phyloP scores from a whole-genome alignment of 2,888 invertebrate species.

The Siphlonurus alternatus region DNA sequence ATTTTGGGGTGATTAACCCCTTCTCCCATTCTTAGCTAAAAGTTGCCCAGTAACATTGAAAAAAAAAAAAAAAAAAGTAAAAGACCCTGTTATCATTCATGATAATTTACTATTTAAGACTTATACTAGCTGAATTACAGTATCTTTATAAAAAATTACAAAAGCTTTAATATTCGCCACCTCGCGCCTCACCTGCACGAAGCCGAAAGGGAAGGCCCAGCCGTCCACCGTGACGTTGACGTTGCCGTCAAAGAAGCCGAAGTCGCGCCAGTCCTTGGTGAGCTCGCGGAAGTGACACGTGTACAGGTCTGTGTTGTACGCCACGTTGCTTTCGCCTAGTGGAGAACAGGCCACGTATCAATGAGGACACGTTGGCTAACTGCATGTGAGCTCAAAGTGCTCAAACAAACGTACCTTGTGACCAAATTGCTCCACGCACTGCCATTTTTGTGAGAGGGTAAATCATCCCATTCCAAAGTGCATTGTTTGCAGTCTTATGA shows the following conservation, averaged over 20 bases:
- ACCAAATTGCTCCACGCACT: neutral
- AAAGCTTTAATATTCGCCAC: neutral
- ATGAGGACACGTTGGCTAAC: too few species aligned
- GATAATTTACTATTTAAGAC: neutral
- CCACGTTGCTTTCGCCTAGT: neutral
- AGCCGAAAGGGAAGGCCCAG: neutral
- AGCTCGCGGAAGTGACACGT: neutral
- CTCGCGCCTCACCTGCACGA: neutral
- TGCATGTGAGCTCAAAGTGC: too few species aligned
- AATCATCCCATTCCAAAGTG: neutral
- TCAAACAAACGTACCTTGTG: too few species aligned
- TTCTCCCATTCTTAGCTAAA: too few species aligned
- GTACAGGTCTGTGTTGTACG: neutral
- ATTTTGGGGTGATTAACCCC: too few species aligned
- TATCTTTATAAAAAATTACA: too few species aligned
- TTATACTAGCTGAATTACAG: too few species aligned
- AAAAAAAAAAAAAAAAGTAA: neutral
- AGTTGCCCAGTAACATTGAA: neutral
- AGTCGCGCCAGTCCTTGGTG: neutral
- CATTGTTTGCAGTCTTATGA: neutral
- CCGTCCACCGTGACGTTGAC: neutral
- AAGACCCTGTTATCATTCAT: neutral
- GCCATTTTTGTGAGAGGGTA: neutral
- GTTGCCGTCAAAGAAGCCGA: neutral
- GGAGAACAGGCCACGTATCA: too few species aligned